These are phyloP conservation scores for Cyrtodaria siliqua DNA, from an alignment of 2,888 invertebrate species.

Conservation along the genomic window DNA sequence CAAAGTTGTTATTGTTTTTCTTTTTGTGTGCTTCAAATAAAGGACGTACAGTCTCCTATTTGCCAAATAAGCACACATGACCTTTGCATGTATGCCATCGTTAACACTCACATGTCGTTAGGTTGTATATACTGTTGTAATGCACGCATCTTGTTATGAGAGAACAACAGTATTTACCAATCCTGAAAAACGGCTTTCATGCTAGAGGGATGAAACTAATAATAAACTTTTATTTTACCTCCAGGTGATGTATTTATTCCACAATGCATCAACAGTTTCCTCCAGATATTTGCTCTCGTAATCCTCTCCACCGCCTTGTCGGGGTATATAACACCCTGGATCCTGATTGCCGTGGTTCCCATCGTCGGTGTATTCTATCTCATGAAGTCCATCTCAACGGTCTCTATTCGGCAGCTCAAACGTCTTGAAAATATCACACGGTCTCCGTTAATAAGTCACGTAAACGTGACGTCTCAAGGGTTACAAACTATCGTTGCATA, in stretches of 20 bases:
- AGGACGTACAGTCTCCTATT: too few species aligned
- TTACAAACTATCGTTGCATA: too few species aligned
- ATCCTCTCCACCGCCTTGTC: slow-evolving; percentile 58
- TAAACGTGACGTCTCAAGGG: too few species aligned
- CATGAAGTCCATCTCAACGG: slow-evolving; percentile 83
- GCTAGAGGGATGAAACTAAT: not conserved
- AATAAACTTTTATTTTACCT: slow-evolving; percentile 15
- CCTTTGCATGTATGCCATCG: too few species aligned
- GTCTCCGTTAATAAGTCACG: too few species aligned
- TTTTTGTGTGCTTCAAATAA: too few species aligned
- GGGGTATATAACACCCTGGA: slow-evolving; percentile 58
- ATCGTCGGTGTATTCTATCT: slow-evolving; percentile 81
- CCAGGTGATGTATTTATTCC: slow-evolving; percentile 72
- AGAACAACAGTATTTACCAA: not conserved
- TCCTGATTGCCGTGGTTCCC: slow-evolving; percentile 76
- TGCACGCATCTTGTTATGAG: too few species aligned
- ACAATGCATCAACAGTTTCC: slow-evolving; percentile 54
- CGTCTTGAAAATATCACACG: too few species aligned
- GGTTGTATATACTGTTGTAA: too few species aligned
- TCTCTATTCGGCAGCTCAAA: slow-evolving; percentile 81
- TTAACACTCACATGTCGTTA: too few species aligned
- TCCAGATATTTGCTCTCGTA: slow-evolving; percentile 47
- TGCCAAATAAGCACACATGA: too few species aligned
- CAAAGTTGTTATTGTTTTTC: too few species aligned
- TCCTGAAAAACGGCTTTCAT: not conserved